Conservation (phyloP, 2,888 invertebrate genomes). For the Drosophila anomalata region DNA sequence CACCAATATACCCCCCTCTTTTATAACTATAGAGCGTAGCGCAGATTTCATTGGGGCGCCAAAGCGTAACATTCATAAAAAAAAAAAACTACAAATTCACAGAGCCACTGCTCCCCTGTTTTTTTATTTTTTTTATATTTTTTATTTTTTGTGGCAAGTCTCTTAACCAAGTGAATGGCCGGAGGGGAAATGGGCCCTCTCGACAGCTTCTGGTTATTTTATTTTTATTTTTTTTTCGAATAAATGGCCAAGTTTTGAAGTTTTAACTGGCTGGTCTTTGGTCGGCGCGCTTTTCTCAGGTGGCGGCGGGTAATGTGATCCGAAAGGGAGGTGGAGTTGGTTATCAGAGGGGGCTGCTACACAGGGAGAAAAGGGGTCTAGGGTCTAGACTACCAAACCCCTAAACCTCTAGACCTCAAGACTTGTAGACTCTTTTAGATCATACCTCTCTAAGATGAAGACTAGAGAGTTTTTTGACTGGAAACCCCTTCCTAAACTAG, state of each 20-base stretch:
- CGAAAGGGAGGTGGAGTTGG: neutral
- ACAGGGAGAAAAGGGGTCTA: neutral
- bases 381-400: neutral
- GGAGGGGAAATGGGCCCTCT: conserved; percentile 14
- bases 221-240: conserved; percentile 22
- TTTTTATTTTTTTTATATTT: neutral
- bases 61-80: conserved; percentile 55
- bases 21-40: conserved; percentile 16
- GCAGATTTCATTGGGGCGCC: conserved; percentile 43
- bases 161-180: conserved; percentile 34
- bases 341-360: neutral
- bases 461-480: neutral
- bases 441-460: too few species aligned
- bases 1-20: conserved; percentile 2
- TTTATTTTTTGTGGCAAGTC: conserved; percentile 3
- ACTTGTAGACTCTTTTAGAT: too few species aligned
- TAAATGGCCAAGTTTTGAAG: conserved; percentile 30
- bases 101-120: conserved; percentile 18
- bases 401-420: too few species aligned
- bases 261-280: conserved; percentile 17
- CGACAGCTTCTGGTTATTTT: conserved; percentile 24
- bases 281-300: conserved; percentile 12
- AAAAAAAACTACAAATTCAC: conserved; percentile 34
- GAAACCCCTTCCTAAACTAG: too few species aligned
- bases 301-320: conserved; percentile 16